Evolutionary conservation across 2,797 vertebrate genomes (phyloP), one percentile per base, ranked within the genome.

Genomic region (Acanthurus lineatus): DNA sequence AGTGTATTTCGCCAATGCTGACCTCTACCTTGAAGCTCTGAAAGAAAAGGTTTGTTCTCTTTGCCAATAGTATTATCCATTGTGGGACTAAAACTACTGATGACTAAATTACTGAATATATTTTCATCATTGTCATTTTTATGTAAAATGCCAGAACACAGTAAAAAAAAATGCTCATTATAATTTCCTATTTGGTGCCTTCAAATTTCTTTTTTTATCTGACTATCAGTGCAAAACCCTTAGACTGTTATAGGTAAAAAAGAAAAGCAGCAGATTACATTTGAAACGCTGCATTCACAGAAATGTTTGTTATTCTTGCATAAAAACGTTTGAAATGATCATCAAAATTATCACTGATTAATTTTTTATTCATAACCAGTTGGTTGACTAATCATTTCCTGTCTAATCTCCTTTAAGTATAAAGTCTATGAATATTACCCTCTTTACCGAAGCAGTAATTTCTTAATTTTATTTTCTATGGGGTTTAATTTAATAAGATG

Each of bases 1-100:
- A 0, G 9, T 99, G 44, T 99, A 97, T 93, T 99, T 99, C 35
- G 98, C 98, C 76, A 99, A 99, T 0, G 97, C 97, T 62, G 97
- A 98, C 69, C 91, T 98, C n/a, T 99, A 97, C 0, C 90, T 96
- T 0, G 97, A 97, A 0, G 94, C 97, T 0, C 93, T 99, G 54
- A 97, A 97, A 90, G 91, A 95, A 84, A 98, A 96, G 97, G 98
- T 99, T 85, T 47, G 85, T 45, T 48, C 6, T 45, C 14, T 49
- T 72, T 77, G 4, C 4, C 28, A n/a, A 3, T 54, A 20, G 44
- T 12, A 25, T 15, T 17, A 5, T 68, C 10, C 51, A 17, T n/a
- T 51, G 2, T 19, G 47, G 0, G 16, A 6, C 32, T 61, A 5
- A 4, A n/a, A 5, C 2, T 15, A 0, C 28, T 59, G 2, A 64